Conservation (phyloP, 2,888 invertebrate genomes). For the Oasisia sp. region DNA sequence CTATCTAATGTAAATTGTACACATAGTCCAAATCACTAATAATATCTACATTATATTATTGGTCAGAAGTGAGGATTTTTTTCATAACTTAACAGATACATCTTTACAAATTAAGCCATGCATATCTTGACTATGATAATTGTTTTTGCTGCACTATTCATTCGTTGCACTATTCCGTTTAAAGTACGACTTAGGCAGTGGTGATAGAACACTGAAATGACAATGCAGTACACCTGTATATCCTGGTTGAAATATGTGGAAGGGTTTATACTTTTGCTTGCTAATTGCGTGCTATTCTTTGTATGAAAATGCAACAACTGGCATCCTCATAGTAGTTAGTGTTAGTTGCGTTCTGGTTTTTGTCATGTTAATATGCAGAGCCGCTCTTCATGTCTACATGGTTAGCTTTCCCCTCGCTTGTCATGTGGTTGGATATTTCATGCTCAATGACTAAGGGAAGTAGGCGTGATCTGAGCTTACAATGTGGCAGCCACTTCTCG, state of each 20-base stretch:
- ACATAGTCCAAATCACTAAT: background rate
- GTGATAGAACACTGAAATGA: no score
- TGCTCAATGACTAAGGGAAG: background rate
- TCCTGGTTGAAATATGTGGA: background rate
- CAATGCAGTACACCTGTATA: no score
- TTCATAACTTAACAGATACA: background rate
- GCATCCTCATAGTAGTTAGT: background rate
- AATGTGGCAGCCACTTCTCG: background rate
- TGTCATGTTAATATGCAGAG: background rate
- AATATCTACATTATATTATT: background rate
- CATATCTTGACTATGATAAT: no score
- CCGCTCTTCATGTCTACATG: background rate
- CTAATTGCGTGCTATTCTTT: background rate
- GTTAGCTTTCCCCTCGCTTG: no score
- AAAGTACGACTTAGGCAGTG: no score
- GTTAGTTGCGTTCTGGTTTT: background rate
- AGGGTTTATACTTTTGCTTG: background rate
- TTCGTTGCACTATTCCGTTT: no score
- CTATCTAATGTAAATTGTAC: background rate
- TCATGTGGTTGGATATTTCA: background rate
- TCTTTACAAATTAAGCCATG: background rate
- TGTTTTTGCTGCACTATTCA: no score
- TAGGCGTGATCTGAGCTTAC: background rate
- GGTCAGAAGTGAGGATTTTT: background rate
- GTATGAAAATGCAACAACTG: background rate